A percentile compares a stretch with the other conserved stretches of the same genome.
phyloP scores from a whole-genome alignment of 2,888 invertebrate species.

The Xanthorhoe spadicearia region DNA sequence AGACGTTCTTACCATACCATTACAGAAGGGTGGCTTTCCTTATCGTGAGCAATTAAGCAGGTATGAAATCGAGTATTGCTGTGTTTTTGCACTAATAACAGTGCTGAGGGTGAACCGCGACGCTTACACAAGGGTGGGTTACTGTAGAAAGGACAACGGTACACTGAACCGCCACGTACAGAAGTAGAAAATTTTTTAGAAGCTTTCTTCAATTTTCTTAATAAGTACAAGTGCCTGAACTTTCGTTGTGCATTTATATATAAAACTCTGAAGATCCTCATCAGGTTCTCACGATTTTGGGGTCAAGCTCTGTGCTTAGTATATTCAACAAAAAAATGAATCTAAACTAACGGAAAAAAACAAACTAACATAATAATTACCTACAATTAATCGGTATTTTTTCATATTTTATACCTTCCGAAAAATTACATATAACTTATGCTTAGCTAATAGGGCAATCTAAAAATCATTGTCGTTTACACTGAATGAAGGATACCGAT shows the following conservation, averaged over 20 bases:
- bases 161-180: conserved; percentile 11
- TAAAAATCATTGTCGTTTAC: neutral
- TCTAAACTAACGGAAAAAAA: too few species aligned
- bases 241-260: too few species aligned
- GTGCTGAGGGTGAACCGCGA: conserved; percentile 68
- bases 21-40: conserved; percentile 72
- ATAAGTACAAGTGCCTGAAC: too few species aligned
- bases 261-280: too few species aligned
- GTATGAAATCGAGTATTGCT: conserved; percentile 76
- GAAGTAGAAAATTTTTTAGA: neutral
- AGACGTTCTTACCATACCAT: conserved; percentile 74
- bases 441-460: neutral
- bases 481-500: neutral
- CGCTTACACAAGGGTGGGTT: conserved; percentile 60
- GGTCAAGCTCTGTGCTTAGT: too few species aligned
- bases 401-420: neutral
- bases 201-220: too few species aligned
- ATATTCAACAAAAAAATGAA: too few species aligned
- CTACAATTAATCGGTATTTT: too few species aligned
- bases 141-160: conserved; percentile 7
- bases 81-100: conserved; percentile 78
- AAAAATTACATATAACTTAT: neutral
- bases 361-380: too few species aligned
- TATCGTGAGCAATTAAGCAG: conserved; percentile 81
- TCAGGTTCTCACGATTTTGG: too few species aligned